These are phyloP conservation scores for Zelleria hepariella DNA, from an alignment of 2,888 invertebrate genomes.

Conservation along the genomic window DNA sequence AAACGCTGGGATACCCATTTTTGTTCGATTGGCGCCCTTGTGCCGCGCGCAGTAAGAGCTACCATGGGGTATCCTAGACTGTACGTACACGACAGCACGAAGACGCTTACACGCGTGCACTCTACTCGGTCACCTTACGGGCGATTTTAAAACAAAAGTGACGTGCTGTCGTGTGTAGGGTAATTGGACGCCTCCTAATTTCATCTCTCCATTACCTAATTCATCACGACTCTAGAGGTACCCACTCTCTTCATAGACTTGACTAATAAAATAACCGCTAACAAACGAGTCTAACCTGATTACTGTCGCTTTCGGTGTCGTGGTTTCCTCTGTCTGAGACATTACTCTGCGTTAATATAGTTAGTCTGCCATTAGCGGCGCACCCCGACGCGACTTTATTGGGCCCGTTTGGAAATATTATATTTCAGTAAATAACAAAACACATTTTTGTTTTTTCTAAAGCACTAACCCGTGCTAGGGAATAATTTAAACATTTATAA, in stretches of 20 bases:
- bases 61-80: too few relatives aligned
- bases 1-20: too few relatives aligned
- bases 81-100: too few relatives aligned
- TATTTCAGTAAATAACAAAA: background rate
- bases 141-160: too few relatives aligned
- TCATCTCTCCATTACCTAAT: background rate
- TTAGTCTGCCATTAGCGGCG: conserved; percentile 34
- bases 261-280: background rate
- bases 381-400: conserved; percentile 20
- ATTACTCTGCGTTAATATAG: conserved; percentile 22
- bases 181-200: too few relatives aligned
- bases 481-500: too few relatives aligned
- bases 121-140: too few relatives aligned
- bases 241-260: background rate
- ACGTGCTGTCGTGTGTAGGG: too few relatives aligned
- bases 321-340: conserved; percentile 12
- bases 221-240: background rate
- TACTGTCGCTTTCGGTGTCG: background rate
- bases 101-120: too few relatives aligned
- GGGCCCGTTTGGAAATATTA: background rate
- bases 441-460: conserved; percentile 5
- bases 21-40: too few relatives aligned
- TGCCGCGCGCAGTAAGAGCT: too few relatives aligned
- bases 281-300: background rate
- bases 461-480: too few relatives aligned